A percentile compares a stretch with the other conserved stretches of the same genome.
Conservation (phyloP, 2,797 vertebrate species). For the Hemitrygon akajei region DNA sequence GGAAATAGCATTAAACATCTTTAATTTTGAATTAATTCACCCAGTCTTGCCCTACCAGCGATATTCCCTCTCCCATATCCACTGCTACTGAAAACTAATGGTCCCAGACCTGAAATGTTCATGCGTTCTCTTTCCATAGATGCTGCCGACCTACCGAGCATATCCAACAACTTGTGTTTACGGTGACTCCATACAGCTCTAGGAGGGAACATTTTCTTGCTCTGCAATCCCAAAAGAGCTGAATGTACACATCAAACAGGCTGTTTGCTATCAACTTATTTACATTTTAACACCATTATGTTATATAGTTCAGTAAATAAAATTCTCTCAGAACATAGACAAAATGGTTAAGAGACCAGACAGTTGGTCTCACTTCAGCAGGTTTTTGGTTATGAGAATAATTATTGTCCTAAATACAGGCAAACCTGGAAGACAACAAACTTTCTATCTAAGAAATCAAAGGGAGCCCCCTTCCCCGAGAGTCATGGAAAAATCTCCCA, state of each 20-base stretch:
- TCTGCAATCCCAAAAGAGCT: background rate
- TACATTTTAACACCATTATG: constrained; percentile 1
- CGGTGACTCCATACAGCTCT: no score
- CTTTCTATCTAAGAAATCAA: no score
- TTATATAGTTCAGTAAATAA: background rate
- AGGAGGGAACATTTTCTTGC: no score
- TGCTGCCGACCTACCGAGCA: no score
- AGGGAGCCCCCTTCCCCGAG: background rate
- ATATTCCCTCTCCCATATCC: no score
- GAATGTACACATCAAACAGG: background rate
- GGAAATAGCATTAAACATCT: no score
- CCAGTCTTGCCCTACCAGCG: no score
- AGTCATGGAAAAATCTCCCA: background rate
- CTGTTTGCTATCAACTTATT: background rate
- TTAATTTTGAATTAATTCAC: no score
- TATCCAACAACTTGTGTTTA: no score
- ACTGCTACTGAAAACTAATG: no score
- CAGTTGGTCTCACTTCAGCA: background rate
- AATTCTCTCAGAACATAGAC: background rate
- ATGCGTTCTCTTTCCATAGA: no score
- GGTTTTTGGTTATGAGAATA: background rate
- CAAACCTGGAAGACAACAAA: background rate
- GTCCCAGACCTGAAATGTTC: no score
- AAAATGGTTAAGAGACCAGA: background rate
- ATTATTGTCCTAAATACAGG: background rate